Evolutionary conservation across 2,888 invertebrate species (phyloP), one percentile per base, ranked within the genome.

Genomic region (Catocala sponsa): DNA sequence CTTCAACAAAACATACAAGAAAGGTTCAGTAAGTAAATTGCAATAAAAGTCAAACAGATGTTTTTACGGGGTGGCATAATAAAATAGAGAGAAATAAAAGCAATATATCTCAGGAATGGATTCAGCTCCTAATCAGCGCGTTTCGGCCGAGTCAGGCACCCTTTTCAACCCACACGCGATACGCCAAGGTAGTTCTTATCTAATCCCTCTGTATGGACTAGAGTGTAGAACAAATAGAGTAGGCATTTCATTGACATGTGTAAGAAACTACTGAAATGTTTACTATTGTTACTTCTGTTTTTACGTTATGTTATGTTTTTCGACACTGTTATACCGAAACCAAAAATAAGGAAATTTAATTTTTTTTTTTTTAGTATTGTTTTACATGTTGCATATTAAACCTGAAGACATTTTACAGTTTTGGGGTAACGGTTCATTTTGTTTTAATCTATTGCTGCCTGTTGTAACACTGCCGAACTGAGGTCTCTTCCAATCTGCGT

Each of bases 51-150:
- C 76, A 77, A 74, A 77, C 75, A 74, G 70, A 77, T 78, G 75
- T 75, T 77, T 74, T 77, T 74, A 68, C 69, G 43, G 65, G 70
- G 65, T 57, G 64, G 72, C 69, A 78, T 72, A 78, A 79, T 80
- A 78, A 74, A 76, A 74, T 65, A 67, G 68, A 67, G 61, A 52
- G 62, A 46, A 69, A 74, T 73, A 74, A 75, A 61, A 64, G 76
- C 80, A 67, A 82, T 81, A 78, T 82, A 79, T 80, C 79, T 79
- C 64, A 55, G 47, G 75, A 80, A 80, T 78, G 78, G 81, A 78
- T 81, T 80, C 70, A 63, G 72, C 72, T 67, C 72, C 79, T 79
- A 82, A 81, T 81, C 82, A 82, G 76, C 57, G 59, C 52, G 65
- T 61, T 65, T 54, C 68, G 76, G 67, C 54, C 54, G 49, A 61